Evolutionary conservation across 30 jellyfish, hydroid and myxozoan species (phyloP), one percentile per base, ranked within the genome.

Genomic region (Mastigias papua): DNA sequence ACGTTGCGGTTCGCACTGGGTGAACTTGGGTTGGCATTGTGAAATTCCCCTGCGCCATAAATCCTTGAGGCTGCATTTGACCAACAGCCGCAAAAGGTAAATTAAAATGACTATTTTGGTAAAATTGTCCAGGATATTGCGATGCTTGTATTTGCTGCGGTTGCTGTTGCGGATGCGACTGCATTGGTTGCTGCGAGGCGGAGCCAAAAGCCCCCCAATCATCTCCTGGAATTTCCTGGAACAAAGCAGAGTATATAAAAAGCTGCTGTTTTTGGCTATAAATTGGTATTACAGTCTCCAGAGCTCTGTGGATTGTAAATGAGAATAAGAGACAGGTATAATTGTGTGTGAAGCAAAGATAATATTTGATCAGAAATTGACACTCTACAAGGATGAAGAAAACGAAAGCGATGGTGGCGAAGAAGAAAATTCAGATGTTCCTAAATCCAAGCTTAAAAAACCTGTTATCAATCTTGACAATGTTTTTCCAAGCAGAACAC

Each of bases 141-240:
- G 49, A 31, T 1, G n/a, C n/a, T n/a, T 17, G 21, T 48, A 33
- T 11, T 26, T 11, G 66, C 25, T 26, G 69, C 19, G 35, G 32
- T 62, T 30, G 77, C 63, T 61, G 90, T 28, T 65, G 90, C 27
- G 78, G 73, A 20, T 29, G 34, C 9, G 51, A 15, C 58, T 57
- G 75, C 4, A 34, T 46, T 46, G 84, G 69, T 70, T 27, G 75
- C 62, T 33, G 42, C 46, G 60, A 2, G 23, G 81, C 90, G 29
- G 81, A 61, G 19, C 90, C 90, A 31, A 80, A 80, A 1, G 90
- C 35, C 5, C 90, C 90, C 90, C 90, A 80, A 22, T 80, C 81
- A 63, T 80, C 57, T 35, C 26, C 48, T 34, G 69, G 13, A 1
- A 22, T 63, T n/a, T 42, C 74, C 74, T 63, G 42, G 42, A 54